Percentiles rank a stretch among this genome's conserved stretches.
phyloP scores from a whole-genome alignment of 2,888 invertebrate genomes.

The Leucozona laternaria region DNA sequence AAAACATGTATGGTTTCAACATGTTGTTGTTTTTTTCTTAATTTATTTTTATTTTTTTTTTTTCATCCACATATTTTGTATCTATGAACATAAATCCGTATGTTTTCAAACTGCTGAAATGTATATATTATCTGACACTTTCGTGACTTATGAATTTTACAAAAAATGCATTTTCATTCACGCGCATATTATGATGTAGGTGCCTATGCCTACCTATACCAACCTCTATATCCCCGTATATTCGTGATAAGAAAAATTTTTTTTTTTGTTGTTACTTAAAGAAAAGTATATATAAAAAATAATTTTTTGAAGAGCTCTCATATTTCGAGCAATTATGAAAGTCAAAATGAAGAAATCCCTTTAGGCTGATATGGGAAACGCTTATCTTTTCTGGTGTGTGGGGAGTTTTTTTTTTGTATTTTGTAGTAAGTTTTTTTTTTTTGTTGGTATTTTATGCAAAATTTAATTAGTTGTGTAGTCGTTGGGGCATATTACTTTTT shows the following conservation, averaged over 20 bases:
- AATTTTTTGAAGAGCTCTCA: constrained; percentile 47
- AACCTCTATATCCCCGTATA: background rate
- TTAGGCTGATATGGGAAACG: constrained; percentile 75
- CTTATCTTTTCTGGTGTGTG: constrained; percentile 41
- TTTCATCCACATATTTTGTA: constrained; percentile 39
- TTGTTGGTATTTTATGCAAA: constrained; percentile 37
- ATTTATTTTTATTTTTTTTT: background rate
- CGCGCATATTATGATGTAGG: constrained; percentile 50
- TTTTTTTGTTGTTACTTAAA: constrained; percentile 4
- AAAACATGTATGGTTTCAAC: constrained; percentile 60
- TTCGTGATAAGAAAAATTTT: constrained; percentile 66
- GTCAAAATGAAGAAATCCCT: constrained; percentile 78
- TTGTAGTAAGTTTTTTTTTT: background rate
- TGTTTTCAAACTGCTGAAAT: constrained; percentile 44
- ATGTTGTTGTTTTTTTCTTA: constrained; percentile 38
- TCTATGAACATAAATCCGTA: constrained; percentile 54
- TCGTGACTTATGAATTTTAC: constrained; percentile 77
- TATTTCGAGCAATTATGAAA: constrained; percentile 80
- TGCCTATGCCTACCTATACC: background rate
- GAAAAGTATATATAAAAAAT: background rate
- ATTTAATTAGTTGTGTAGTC: constrained; percentile 58
- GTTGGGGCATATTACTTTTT: constrained; percentile 23
- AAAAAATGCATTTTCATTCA: constrained; percentile 75
- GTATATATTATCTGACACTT: constrained; percentile 67
- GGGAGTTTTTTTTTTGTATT: constrained; percentile 3